Evolutionary conservation across 2,797 vertebrate species (phyloP).

Genomic region (Falco peregrinus): DNA sequence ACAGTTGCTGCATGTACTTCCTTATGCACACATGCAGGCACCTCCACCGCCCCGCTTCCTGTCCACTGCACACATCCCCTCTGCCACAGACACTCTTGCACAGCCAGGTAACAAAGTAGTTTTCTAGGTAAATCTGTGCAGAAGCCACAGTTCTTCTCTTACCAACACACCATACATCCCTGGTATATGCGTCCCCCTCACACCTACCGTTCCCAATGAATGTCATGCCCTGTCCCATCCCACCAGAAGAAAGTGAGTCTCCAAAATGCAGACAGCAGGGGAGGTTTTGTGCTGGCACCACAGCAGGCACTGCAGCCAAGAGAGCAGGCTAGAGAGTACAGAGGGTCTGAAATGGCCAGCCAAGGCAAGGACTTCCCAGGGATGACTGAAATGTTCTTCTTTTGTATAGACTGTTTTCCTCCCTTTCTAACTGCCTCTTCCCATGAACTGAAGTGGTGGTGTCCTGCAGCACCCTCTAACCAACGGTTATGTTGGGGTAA

Average conservation of each 20-base stretch:
- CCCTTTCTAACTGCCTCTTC: background rate
- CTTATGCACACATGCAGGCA: background rate
- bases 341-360: background rate
- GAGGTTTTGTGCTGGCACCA: background rate
- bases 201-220: background rate
- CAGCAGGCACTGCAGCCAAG: background rate
- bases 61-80: background rate
- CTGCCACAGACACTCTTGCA: background rate
- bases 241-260: background rate
- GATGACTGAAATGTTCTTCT: background rate
- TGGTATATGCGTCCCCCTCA: background rate
- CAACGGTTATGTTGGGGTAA: background rate
- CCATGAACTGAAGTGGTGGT: background rate
- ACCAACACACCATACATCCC: background rate
- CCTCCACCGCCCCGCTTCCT: background rate
- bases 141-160: background rate
- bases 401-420: background rate
- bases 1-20: conserved; percentile 13
- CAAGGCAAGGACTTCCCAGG: background rate
- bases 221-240: background rate
- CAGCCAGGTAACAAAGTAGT: background rate
- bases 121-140: background rate
- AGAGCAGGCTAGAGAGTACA: background rate
- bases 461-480: background rate
- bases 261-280: background rate